Base-by-base conservation (phyloP, 2,888 invertebrate species). In the Spodoptera picta region DNA sequence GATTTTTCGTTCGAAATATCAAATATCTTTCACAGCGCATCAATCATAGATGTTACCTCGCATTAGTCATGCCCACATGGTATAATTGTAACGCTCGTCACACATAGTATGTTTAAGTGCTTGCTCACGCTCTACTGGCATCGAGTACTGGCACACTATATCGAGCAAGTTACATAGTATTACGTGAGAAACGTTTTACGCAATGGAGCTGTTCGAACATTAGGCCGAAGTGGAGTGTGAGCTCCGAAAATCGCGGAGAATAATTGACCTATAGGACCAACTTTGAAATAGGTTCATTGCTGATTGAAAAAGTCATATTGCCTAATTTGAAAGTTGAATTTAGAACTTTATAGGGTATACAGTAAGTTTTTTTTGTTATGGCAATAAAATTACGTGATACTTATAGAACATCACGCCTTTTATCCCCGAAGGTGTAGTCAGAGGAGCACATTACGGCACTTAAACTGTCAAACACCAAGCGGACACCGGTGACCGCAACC, bases 121-220 rank as follows among this genome's bases (percentile, higher is more conserved):
- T 57, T 48, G 70, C 65, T 71, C 59, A 75, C 72, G 76, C 65
- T 50, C 49, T 52, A 69, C 75, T 58, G 10, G 55, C 47, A 24
- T 44, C 44, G 10, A 54, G 62, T 55, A 64, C 58, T 66, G 11
- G 55, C 46, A 23, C 27, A 62, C 48, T 69, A 57, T 59, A 60
- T 41, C 23, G 59, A 57, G 46, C 71, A 53, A 71, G 75, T 70
- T 60, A 72, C 71, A 64, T 54, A 36, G 65, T 31, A 65, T 72
- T 72, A 72, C 72, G 72, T 72, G 72, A 71, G 65, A 72, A 72
- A 75, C 65, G 71, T 75, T 73, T 75, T 75, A 78, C 64, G 75
- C 70, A 75, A 77, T 57, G 4, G 45, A 69, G 46, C 44, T 52
- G 62, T 60, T 69, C 24, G 50, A 24, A 60, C 53, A 56, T 48